Evolutionary conservation across 2,113 vertebrate species (phyloP), one percentile per base, ranked within the genome.

Genomic region (Haplochromis burtoni): DNA sequence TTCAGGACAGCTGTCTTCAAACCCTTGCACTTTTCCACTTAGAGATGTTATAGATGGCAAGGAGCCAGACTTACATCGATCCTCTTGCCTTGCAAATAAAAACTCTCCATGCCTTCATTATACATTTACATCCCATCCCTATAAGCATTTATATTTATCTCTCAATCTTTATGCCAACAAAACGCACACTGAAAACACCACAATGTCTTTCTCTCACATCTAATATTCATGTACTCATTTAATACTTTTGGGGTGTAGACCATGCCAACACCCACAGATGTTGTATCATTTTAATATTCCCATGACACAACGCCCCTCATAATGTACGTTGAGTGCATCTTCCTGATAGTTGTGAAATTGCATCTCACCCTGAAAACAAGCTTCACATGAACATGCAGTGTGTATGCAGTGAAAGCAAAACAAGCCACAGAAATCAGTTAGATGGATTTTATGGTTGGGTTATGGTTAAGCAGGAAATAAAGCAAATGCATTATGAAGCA

Each of bases 321-420:
- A 31, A 26, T 88, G 81, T 82, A 31, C 14, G 4, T 7, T 19
- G 11, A 63, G 16, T 42, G 83, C 68, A 80, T 81, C 51, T 42
- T 51, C 10, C 3, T 84, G 81, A 85, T 63, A n/a, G 19, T 66
- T 51, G 40, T 83, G 78, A 82, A 88, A 10, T 63, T 53, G 49
- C 59, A 47, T 16, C 82, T 91, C 86, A 92, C 87, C 85, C 84
- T 47, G 49, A 90, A 89, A 82, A 40, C 7, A 90, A 86, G 1
- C 92, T 80, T 95, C 95, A 94, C 91, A 91, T 42, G 82, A 90
- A 33, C 29, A 2, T 16, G 17, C n/a, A 5, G 2, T 2, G 13
- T 87, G 93, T 85, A 90, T 91, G 87, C 87, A 79, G 87, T 16
- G 80, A 47, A 54, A 91, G 93, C 84, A 95, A 93, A 93, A 91